Conservation (phyloP, 2,113 vertebrate genomes). For the Lates calcarifer region DNA sequence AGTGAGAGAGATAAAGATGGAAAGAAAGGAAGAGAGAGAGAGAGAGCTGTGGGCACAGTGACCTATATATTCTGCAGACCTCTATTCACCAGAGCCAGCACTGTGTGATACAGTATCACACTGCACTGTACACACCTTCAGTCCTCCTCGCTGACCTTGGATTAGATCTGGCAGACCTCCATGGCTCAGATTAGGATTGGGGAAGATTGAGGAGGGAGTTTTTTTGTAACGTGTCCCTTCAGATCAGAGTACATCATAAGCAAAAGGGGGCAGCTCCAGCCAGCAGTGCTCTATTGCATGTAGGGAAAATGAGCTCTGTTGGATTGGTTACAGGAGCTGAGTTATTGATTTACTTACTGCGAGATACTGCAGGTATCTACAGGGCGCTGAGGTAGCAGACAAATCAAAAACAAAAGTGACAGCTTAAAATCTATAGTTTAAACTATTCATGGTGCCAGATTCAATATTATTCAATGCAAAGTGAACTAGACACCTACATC, state of each 20-base stretch:
- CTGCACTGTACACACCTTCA: conserved; percentile 46
- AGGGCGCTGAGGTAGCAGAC: neutral
- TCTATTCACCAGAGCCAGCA: conserved; percentile 18
- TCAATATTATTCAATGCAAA: neutral
- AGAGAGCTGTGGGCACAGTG: conserved; percentile 73
- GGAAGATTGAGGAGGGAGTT: conserved; percentile 16
- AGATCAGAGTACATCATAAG: conserved; percentile 15
- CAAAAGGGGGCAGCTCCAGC: neutral
- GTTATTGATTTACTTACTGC: neutral
- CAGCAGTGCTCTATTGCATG: neutral
- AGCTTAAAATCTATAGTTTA: neutral
- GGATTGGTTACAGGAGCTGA: neutral
- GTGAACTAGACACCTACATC: neutral
- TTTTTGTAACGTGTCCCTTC: conserved; percentile 11
- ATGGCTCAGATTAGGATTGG: conserved; percentile 22
- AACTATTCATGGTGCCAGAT: neutral
- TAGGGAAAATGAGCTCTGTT: neutral
- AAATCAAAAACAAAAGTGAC: neutral
- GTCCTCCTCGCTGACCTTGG: conserved; percentile 54
- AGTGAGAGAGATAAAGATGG: conserved; percentile 46
- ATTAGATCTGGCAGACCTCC: conserved; percentile 26
- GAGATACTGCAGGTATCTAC: neutral
- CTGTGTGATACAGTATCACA: conserved; percentile 46
- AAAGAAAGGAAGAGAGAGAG: conserved; percentile 24
- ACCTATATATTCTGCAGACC: conserved; percentile 70